Percentiles rank a stretch among this genome's conserved stretches.
Evolutionary conservation across 2,113 vertebrate species (phyloP).

Genomic region (Platycercus adscitus): DNA sequence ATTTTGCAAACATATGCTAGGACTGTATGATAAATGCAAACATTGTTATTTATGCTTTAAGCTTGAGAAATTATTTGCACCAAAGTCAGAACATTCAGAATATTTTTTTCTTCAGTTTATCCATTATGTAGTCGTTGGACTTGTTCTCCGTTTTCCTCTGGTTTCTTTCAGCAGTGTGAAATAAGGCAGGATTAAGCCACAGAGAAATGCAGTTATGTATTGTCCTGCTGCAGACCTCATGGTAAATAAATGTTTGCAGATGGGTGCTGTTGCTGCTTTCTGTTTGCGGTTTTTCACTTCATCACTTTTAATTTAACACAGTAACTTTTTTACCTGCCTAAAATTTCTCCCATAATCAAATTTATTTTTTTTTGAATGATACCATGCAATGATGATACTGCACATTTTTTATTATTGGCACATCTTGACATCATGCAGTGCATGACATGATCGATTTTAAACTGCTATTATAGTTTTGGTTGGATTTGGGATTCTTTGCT

Average conservation of each 20-base stretch:
- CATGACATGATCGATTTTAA: neutral
- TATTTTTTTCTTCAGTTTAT: neutral
- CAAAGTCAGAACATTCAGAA: neutral
- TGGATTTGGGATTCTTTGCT: neutral
- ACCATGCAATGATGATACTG: neutral
- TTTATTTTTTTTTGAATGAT: neutral
- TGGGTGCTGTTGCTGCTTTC: neutral
- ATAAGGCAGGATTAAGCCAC: neutral
- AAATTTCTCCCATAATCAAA: neutral
- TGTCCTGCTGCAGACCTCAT: neutral
- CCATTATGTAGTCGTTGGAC: neutral
- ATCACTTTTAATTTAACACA: neutral
- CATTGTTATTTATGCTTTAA: neutral
- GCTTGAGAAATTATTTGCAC: neutral
- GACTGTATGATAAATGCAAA: conserved; percentile 1
- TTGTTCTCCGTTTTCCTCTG: neutral
- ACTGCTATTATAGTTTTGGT: neutral
- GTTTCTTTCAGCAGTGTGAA: neutral
- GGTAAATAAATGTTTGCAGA: neutral
- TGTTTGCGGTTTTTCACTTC: neutral
- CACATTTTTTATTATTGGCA: neutral
- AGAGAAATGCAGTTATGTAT: neutral
- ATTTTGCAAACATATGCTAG: neutral
- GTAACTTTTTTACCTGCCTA: neutral
- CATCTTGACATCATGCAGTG: neutral